Conservation (phyloP, 1,140 invertebrate genomes). For the Drosophila yakuba region DNA sequence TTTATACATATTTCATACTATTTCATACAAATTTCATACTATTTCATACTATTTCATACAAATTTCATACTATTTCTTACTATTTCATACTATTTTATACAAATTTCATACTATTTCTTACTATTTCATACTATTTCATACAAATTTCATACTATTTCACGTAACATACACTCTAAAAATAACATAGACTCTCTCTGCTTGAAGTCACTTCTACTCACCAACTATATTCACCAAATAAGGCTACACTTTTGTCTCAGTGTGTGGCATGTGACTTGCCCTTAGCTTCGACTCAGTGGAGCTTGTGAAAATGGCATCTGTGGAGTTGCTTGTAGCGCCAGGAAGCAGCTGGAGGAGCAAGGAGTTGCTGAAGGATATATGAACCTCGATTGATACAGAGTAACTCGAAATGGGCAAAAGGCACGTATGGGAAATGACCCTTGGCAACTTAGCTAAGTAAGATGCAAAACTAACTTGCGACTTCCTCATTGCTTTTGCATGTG, state of each 20-base stretch:
- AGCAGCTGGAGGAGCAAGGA: conserved; percentile 9
- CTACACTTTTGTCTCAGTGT: neutral
- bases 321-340: neutral
- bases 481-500: conserved; percentile 1
- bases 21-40: too few relatives aligned
- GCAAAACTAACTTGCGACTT: conserved; percentile 10
- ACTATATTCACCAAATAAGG: neutral
- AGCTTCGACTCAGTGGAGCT: neutral
- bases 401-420: neutral
- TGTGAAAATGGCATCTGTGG: conserved; percentile 2
- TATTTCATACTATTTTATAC: too few relatives aligned
- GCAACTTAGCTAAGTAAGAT: conserved; percentile 36
- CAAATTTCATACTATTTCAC: too few relatives aligned
- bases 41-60: too few relatives aligned
- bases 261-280: neutral
- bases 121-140: too few relatives aligned
- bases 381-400: neutral
- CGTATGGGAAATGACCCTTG: conserved; percentile 38
- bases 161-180: too few relatives aligned
- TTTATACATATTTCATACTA: too few relatives aligned
- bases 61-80: too few relatives aligned
- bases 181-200: too few relatives aligned
- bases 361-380: neutral
- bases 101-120: too few relatives aligned
- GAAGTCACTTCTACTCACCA: neutral